Evolutionary conservation across 2,113 vertebrate genomes (phyloP).

Genomic region (Centrocercus urophasianus): DNA sequence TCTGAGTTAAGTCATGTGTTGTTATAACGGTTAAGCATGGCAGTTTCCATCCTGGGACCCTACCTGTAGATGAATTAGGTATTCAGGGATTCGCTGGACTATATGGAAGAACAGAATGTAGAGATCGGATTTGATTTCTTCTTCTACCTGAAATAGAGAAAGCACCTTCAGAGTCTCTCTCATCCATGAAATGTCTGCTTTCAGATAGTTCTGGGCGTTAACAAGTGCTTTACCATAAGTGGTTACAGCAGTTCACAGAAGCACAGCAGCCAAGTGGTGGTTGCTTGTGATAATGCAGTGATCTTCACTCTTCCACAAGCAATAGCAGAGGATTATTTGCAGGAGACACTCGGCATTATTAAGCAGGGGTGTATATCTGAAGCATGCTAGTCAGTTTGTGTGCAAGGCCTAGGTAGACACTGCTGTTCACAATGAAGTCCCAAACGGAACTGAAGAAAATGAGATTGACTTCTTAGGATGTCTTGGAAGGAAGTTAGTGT

Average conservation of each 20-base stretch:
- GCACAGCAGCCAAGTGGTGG: neutral
- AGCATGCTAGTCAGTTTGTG: neutral
- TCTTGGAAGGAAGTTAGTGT: neutral
- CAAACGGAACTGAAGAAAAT: neutral
- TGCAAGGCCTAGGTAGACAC: neutral
- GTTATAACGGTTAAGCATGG: neutral
- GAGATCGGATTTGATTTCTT: slow-evolving; percentile 91
- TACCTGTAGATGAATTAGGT: slow-evolving; percentile 93
- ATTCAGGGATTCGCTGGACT: slow-evolving; percentile 94
- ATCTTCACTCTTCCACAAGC: neutral
- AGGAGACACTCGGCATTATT: neutral
- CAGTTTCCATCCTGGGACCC: neutral
- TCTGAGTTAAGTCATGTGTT: neutral
- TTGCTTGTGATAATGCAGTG: neutral
- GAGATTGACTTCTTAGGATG: neutral
- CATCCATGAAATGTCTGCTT: neutral
- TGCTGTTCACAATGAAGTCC: neutral
- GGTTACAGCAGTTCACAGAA: neutral
- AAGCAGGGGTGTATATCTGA: neutral
- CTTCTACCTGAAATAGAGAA: slow-evolving; percentile 80
- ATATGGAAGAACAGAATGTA: slow-evolving; percentile 93
- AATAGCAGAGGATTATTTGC: neutral
- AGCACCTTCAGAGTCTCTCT: slow-evolving; percentile 8
- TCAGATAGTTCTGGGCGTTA: neutral
- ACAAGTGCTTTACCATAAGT: neutral